phyloP scores from a whole-genome alignment of 2,797 vertebrate species.

The Sebastes paucispinis region DNA sequence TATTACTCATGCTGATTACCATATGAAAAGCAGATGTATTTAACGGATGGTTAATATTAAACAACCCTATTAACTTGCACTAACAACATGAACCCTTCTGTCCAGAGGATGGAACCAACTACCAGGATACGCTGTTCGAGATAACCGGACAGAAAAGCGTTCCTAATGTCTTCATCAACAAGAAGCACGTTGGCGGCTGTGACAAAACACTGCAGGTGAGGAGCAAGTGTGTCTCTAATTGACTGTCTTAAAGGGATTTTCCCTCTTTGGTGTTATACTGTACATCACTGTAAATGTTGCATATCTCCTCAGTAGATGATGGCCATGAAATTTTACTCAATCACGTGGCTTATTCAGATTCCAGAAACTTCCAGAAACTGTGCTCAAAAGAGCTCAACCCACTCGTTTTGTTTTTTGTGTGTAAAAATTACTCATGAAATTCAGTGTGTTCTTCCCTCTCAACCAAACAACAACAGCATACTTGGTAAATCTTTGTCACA shows the following conservation, averaged over 20 bases:
- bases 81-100: background rate
- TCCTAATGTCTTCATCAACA: constrained; percentile 95
- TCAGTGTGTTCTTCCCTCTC: background rate
- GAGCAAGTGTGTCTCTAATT: background rate
- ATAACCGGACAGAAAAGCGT: constrained; percentile 94
- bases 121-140: constrained; percentile 89
- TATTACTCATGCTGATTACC: background rate
- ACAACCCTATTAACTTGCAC: background rate
- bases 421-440: background rate
- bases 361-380: background rate
- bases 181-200: constrained; percentile 92
- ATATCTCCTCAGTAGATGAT: background rate
- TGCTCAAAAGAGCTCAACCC: background rate
- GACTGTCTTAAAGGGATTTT: background rate
- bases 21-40: background rate
- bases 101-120: constrained; percentile 85
- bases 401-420: background rate
- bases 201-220: constrained; percentile 91
- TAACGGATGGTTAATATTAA: background rate
- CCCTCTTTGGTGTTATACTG: background rate
- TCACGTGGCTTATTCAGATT: background rate
- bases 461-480: background rate
- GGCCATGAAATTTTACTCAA: background rate
- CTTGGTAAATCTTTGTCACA: background rate
- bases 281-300: background rate